Base-by-base conservation (phyloP, 2,113 vertebrate genomes). In the Ornithorhynchus anatinus region DNA sequence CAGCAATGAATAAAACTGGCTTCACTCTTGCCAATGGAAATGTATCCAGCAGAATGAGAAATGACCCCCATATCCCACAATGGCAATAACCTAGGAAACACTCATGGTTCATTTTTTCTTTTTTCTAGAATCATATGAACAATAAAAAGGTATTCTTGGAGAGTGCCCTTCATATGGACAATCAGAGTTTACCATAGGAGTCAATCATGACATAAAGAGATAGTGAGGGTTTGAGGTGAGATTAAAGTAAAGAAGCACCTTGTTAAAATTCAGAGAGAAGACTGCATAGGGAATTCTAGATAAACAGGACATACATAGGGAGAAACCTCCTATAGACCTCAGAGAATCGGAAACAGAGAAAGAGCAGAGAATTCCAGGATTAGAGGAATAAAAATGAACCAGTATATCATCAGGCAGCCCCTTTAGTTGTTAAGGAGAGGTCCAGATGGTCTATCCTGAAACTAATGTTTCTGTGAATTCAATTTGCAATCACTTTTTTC, bases 231-330 rank as follows among this genome's bases (percentile, higher is more conserved):
- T 12, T 19, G 51, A 64, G 10, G 8, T 19, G 58, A 12, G 16
- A 45, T 70, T 69, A 37, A 82, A 64, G 40, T 53, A 12, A 67
- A 64, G 29, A 58, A 73, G 59, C 42, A 19, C 36, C 31, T 74
- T 58, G 15, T 47, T 73, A 66, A 72, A 69, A 64, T 72, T 69
- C 39, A 69, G 10, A 43, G 60, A 38, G 20, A 67, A 4, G 15
- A 17, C 63, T 32, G 48, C 5, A n/a, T n/a, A 39, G 32, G 1
- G 14, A 33, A 56, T 79, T 75, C 38, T 16, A 0, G 3, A 59
- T 12, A 75, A 69, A 65, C 44, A 67, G 8, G 29, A 8, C 57
- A 4, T 62, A 22, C 36, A 65, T n/a, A n/a, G n/a, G 36, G 79
- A 42, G 35, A 59, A n/a, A 69, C 25, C 19, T 29, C 56, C 7